Percentiles rank a stretch among this genome's conserved stretches.
Evolutionary conservation across 2,113 vertebrate species (phyloP).

Genomic region (Nothobranchius furzeri): DNA sequence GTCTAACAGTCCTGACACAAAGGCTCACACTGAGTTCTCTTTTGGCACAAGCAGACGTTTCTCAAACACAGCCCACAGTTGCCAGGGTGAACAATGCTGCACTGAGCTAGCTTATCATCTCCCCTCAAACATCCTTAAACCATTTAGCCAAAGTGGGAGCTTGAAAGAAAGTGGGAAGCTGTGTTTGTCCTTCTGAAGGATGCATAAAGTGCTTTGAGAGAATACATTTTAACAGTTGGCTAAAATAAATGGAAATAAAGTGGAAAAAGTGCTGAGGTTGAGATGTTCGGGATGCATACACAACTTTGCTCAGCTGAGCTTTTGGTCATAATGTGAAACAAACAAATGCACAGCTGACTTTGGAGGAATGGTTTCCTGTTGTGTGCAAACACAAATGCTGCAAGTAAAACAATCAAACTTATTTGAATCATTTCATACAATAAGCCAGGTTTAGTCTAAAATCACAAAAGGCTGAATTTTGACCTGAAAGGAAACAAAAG

Average conservation of each 20-base stretch:
- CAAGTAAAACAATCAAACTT: constrained; percentile 1
- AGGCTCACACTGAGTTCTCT: constrained; percentile 25
- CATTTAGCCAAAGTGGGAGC: constrained; percentile 47
- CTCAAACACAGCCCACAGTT: constrained; percentile 41
- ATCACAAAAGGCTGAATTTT: constrained; percentile 14
- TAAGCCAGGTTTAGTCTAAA: constrained; percentile 10
- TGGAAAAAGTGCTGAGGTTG: constrained; percentile 14
- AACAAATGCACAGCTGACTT: constrained; percentile 14
- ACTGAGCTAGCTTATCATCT: constrained; percentile 38
- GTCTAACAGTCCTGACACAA: constrained; percentile 33
- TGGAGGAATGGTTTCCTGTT: neutral
- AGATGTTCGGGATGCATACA: constrained; percentile 33
- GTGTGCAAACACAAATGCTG: neutral
- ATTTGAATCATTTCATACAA: constrained; percentile 17
- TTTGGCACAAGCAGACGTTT: constrained; percentile 53
- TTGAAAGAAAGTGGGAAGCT: constrained; percentile 23
- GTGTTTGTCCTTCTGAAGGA: constrained; percentile 33
- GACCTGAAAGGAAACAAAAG: constrained; percentile 1
- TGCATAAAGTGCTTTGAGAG: constrained; percentile 6
- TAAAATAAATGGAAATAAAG: constrained; percentile 28
- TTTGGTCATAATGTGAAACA: constrained; percentile 11
- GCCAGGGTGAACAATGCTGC: constrained; percentile 49
- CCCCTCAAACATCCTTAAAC: constrained; percentile 30
- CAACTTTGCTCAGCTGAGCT: neutral
- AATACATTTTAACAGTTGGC: constrained; percentile 6